Evolutionary conservation across 2,113 vertebrate species (phyloP).

Genomic region (Jaculus jaculus): DNA sequence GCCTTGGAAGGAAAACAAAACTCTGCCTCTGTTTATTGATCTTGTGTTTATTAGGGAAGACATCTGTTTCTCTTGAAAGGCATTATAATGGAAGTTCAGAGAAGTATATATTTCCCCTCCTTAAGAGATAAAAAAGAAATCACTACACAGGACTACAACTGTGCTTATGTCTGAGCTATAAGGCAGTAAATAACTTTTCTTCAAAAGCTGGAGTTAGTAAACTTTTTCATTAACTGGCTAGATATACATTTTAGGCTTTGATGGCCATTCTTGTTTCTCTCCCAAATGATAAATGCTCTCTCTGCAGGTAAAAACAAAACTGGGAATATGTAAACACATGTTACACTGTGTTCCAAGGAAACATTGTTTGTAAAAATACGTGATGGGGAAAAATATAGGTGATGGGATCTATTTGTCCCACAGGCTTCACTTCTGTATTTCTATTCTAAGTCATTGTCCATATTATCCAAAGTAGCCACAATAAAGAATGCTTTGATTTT

Average conservation of each 20-base stretch:
- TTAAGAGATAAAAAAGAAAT: not conserved
- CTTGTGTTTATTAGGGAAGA: not conserved
- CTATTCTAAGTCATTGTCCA: not conserved
- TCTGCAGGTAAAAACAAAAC: not conserved
- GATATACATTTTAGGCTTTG: constrained; percentile 26
- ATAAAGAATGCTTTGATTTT: not conserved
- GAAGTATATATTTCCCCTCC: not conserved
- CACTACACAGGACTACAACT: constrained; percentile 5
- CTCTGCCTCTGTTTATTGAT: not conserved
- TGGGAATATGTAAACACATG: not conserved
- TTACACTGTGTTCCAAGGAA: not conserved
- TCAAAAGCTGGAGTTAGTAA: not conserved
- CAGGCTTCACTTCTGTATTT: not conserved
- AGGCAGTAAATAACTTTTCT: not conserved
- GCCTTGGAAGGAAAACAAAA: not conserved
- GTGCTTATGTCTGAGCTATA: not conserved
- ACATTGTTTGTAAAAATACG: not conserved
- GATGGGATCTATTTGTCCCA: not conserved
- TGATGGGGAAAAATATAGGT: not conserved
- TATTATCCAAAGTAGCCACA: not conserved
- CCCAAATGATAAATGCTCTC: not conserved
- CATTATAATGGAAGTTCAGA: constrained; percentile 1
- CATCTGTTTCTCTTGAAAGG: not conserved
- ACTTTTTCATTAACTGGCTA: not conserved
- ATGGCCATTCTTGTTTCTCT: not conserved